Conservation (phyloP, 2,797 vertebrate species). For the Masticophis lateralis region DNA sequence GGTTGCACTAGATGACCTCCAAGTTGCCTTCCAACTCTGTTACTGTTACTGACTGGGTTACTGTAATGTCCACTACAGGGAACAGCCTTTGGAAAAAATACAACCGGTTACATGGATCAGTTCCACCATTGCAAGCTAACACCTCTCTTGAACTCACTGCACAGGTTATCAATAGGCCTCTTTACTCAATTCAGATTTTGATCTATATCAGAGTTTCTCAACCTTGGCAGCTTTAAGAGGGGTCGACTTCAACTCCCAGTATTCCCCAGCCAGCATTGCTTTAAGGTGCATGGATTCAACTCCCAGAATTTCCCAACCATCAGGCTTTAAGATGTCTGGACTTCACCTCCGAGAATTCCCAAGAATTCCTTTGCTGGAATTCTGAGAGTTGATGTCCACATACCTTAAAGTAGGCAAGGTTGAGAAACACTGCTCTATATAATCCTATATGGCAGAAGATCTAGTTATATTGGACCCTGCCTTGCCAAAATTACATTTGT, state of each 20-base stretch:
- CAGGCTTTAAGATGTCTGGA: background rate
- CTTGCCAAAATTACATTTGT: background rate
- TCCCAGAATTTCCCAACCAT: background rate
- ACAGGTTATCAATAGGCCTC: background rate
- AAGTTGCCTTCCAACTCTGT: no score
- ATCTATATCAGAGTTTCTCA: background rate
- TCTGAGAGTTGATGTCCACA: background rate
- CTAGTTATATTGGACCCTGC: background rate
- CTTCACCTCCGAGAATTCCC: background rate
- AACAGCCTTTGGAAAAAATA: background rate
- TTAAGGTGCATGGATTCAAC: background rate
- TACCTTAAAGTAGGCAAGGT: background rate
- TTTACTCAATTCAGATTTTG: background rate
- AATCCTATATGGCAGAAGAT: background rate
- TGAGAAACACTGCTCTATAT: background rate
- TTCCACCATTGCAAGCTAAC: background rate
- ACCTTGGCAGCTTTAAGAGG: background rate
- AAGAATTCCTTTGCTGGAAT: background rate
- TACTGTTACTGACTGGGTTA: background rate
- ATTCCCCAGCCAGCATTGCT: background rate
- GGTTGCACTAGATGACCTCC: no score
- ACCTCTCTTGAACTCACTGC: background rate
- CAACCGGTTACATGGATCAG: background rate
- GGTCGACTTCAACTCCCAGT: background rate
- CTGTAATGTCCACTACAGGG: background rate